A percentile compares a stretch with the other conserved stretches of the same genome.
These are phyloP conservation scores for Deroplatys truncata DNA, from an alignment of 2,888 invertebrate species.

Conservation along the genomic window DNA sequence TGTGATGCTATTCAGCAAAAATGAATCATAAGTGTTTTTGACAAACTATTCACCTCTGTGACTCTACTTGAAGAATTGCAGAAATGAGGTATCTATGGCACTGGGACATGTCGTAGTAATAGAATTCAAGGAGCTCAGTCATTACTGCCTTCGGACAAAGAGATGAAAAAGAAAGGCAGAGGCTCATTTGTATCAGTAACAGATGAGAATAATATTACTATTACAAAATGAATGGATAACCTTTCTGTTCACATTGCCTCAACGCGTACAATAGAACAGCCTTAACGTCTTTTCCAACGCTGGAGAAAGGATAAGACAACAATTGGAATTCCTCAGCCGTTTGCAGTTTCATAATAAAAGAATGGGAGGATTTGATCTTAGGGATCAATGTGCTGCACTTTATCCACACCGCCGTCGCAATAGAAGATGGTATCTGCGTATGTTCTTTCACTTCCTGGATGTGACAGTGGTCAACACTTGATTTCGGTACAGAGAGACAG, in stretches of 20 bases:
- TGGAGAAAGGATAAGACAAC: not conserved
- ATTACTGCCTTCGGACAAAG: no score
- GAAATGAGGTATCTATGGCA: no score
- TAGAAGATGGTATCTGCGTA: conserved; percentile 4
- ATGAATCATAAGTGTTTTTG: no score
- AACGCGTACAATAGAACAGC: not conserved
- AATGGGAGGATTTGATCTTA: conserved; percentile 20
- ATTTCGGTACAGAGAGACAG: not conserved
- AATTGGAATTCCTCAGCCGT: not conserved
- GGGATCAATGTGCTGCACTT: conserved; percentile 3
- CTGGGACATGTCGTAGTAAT: no score
- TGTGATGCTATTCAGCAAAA: no score
- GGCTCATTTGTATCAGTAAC: not conserved
- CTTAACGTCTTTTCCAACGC: not conserved
- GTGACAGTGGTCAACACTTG: conserved; percentile 5
- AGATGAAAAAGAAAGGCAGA: no score
- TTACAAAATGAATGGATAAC: conserved; percentile 9
- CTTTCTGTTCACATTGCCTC: not conserved
- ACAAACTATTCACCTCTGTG: no score
- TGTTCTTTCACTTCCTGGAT: conserved; percentile 13
- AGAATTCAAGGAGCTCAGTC: no score
- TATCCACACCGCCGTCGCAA: no score
- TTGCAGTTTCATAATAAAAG: conserved; percentile 2
- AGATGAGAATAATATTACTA: not conserved
- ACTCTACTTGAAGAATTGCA: no score